These are phyloP conservation scores for Himalopsyche phryganea DNA, from an alignment of 1,140 invertebrate genomes.

Conservation along the genomic window DNA sequence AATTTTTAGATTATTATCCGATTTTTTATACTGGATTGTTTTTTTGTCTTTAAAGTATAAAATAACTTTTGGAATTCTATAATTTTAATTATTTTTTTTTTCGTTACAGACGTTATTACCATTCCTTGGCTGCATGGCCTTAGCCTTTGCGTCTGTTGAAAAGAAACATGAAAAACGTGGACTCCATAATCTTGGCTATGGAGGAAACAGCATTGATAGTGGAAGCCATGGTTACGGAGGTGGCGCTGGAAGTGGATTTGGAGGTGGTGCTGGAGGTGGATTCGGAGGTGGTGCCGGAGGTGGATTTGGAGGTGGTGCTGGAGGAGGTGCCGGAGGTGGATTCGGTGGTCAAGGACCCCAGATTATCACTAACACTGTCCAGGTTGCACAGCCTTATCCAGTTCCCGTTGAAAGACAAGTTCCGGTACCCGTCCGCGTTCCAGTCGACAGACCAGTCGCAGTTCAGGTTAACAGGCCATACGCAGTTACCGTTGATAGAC, in stretches of 20 bases:
- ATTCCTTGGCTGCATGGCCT: background rate
- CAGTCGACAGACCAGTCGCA: conserved; percentile 26
- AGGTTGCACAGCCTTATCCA: conserved; percentile 32
- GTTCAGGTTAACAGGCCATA: conserved; percentile 36
- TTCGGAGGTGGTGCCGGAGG: conserved; percentile 19
- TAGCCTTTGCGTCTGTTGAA: conserved; percentile 7
- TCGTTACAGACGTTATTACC: too few relatives aligned
- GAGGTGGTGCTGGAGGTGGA: conserved; percentile 20
- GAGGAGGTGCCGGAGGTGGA: conserved; percentile 30
- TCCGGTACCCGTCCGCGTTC: conserved; percentile 24
- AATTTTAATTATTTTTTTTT: too few relatives aligned
- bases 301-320: conserved; percentile 19
- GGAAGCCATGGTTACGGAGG: conserved; percentile 9
- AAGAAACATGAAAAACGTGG: conserved; percentile 33
- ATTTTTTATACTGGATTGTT: too few relatives aligned
- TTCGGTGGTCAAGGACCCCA: conserved; percentile 11
- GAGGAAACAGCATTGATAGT: conserved; percentile 11
- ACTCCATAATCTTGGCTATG: conserved; percentile 28
- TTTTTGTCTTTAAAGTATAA: too few relatives aligned
- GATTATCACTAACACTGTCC: conserved; percentile 26
- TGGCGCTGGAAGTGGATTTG: conserved; percentile 13
- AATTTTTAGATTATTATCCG: too few relatives aligned
- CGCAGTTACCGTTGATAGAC: conserved; percentile 40
- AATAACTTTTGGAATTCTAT: too few relatives aligned
- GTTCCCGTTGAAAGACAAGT: conserved; percentile 33